These are phyloP conservation scores for Caerostris extrusa DNA, from an alignment of 1,140 invertebrate species.

Conservation along the genomic window DNA sequence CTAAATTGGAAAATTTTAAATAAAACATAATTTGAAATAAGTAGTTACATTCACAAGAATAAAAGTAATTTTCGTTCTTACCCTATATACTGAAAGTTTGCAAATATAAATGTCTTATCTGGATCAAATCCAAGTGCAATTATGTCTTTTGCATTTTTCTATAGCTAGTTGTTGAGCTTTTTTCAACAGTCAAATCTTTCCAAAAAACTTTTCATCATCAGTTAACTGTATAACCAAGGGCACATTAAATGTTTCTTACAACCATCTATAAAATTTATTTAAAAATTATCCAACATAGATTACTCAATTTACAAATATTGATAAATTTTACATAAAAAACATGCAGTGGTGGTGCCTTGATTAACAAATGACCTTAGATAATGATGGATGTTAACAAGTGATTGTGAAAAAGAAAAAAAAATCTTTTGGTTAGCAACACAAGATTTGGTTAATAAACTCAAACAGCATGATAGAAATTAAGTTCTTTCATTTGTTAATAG, in stretches of 20 bases:
- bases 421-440: too few species aligned
- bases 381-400: too few species aligned
- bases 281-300: slow-evolving; percentile 8
- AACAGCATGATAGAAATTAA: too few species aligned
- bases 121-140: slow-evolving; percentile 98
- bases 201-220: slow-evolving; percentile 99
- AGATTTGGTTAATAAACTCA: too few species aligned
- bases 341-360: not conserved
- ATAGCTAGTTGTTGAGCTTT: slow-evolving; percentile 91
- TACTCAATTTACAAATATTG: not conserved
- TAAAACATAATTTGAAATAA: too few species aligned
- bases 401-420: too few species aligned
- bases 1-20: too few species aligned
- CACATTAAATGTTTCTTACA: slow-evolving; percentile 98
- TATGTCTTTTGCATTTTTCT: slow-evolving; percentile 98
- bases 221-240: slow-evolving; percentile 98
- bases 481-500: too few species aligned
- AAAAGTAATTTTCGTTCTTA: slow-evolving; percentile 81
- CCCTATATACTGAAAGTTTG: slow-evolving; percentile 97
- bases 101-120: slow-evolving; percentile 99
- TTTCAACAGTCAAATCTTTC: slow-evolving; percentile 96
- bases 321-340: not conserved
- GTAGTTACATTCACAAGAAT: too few species aligned
- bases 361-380: too few species aligned
- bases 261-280: slow-evolving; percentile 87